Evolutionary conservation across 2,797 vertebrate genomes (phyloP).

Genomic region (Anas bahamensis): DNA sequence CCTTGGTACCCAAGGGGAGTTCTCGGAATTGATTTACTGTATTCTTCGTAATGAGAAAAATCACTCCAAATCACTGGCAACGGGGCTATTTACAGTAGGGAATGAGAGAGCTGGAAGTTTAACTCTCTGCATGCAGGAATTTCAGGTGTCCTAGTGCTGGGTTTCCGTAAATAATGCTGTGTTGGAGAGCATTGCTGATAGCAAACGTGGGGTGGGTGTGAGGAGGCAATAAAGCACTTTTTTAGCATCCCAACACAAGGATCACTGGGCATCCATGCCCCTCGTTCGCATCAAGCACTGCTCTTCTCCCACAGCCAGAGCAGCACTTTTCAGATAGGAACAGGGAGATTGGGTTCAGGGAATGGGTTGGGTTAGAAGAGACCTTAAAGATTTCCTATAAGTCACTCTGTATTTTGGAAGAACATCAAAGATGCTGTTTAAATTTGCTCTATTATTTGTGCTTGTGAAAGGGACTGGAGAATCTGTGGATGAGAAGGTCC

Average conservation of each 20-base stretch:
- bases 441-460: background rate
- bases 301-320: background rate
- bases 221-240: background rate
- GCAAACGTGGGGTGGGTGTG: background rate
- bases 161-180: background rate
- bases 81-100: background rate
- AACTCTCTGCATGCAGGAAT: background rate
- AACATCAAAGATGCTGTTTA: background rate
- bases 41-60: background rate
- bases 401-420: background rate
- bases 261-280: background rate
- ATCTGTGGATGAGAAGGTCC: background rate
- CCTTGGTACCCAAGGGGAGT: background rate
- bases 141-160: rapidly evolving
- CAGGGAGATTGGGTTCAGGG: background rate
- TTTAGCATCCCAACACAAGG: background rate
- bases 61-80: background rate
- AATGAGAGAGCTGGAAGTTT: background rate
- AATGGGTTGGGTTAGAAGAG: no score
- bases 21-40: background rate
- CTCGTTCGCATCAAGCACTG: background rate
- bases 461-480: background rate
- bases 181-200: background rate
- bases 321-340: background rate
- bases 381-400: background rate